These are phyloP conservation scores for Alexandromys fortis DNA, from an alignment of 2,113 vertebrate species.

Conservation along the genomic window DNA sequence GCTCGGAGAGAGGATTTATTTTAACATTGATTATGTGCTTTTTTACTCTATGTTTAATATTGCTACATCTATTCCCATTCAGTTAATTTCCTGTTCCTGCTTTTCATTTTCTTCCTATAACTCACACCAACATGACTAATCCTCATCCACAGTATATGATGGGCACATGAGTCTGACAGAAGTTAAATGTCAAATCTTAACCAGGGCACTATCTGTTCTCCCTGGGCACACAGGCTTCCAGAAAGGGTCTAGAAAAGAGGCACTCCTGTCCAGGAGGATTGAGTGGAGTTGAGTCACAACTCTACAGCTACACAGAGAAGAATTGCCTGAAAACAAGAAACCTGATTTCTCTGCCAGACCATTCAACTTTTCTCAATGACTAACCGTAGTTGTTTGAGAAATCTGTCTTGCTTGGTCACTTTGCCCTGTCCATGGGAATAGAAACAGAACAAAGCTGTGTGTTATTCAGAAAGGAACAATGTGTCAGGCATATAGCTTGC, in stretches of 20 bases:
- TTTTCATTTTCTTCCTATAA: not conserved
- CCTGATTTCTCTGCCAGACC: not conserved
- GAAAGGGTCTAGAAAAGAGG: not conserved
- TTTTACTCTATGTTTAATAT: not conserved
- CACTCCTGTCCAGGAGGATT: not conserved
- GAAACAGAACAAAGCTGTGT: not conserved
- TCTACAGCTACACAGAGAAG: not conserved
- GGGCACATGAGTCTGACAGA: not conserved
- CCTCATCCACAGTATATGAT: not conserved
- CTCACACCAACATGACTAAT: not conserved
- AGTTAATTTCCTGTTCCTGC: not conserved
- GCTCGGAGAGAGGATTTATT: not conserved
- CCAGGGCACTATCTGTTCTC: not conserved
- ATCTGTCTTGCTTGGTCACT: not conserved
- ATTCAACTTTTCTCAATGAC: not conserved
- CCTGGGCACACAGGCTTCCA: not conserved
- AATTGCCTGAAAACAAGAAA: not conserved
- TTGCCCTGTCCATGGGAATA: not conserved
- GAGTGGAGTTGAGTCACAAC: not conserved
- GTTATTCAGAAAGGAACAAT: not conserved
- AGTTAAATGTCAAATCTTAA: not conserved
- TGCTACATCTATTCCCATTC: not conserved
- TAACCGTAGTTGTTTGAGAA: not conserved
- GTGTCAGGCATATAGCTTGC: not conserved
- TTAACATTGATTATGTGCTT: not conserved